Conservation (phyloP, 2,888 invertebrate species). For the Augiades crinisus region DNA sequence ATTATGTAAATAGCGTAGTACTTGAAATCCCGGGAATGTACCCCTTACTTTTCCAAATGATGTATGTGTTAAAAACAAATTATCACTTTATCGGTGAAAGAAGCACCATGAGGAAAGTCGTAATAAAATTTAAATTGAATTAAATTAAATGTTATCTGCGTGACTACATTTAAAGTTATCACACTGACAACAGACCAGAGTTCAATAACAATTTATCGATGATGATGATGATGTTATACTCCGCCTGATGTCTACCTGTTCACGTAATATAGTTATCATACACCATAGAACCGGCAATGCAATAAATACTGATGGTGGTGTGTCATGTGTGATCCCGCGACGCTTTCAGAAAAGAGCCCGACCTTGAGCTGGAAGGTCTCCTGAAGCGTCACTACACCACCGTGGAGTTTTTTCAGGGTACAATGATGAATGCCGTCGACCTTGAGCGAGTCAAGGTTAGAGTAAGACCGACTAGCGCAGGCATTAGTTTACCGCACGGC, state of each 20-base stretch:
- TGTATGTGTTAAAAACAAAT: no score
- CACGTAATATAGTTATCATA: slow-evolving; percentile 24
- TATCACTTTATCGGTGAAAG: no score
- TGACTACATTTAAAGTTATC: no score
- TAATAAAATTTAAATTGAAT: no score
- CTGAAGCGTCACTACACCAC: slow-evolving; percentile 99
- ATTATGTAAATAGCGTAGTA: no score
- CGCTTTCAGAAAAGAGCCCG: slow-evolving; percentile 98
- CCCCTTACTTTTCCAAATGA: no score
- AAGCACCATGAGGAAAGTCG: no score
- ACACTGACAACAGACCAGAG: no score
- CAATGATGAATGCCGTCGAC: slow-evolving; percentile 99
- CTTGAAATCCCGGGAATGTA: no score
- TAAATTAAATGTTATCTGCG: no score
- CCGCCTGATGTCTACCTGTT: no score
- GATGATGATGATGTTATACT: no score
- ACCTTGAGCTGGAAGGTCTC: slow-evolving; percentile 99
- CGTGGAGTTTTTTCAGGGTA: slow-evolving; percentile 99
- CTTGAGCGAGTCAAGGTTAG: slow-evolving; percentile 99
- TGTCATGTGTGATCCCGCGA: slow-evolving; percentile 66
- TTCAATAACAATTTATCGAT: slow-evolving; percentile 14
- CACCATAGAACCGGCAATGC: slow-evolving; percentile 18
- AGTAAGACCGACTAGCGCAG: slow-evolving; percentile 74
- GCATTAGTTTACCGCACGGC: slow-evolving; percentile 80
- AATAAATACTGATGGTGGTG: slow-evolving; percentile 38